A percentile compares a stretch with the other conserved stretches of the same genome.
Conservation (phyloP, 2,888 invertebrate species). For the Coleophora flavipennella region DNA sequence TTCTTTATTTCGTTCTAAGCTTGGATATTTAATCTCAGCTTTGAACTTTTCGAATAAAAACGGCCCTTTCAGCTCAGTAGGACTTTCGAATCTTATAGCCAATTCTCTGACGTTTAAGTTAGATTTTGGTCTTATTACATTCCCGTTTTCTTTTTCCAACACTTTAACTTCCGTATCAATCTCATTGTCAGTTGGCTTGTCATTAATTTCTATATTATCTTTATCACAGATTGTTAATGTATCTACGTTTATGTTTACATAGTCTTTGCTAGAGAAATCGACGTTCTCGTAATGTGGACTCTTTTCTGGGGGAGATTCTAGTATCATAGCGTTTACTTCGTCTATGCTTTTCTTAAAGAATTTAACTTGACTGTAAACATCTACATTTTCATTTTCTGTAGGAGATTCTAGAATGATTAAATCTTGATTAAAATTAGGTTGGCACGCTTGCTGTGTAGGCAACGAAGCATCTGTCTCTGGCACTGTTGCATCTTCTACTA, state of each 20-base stretch:
- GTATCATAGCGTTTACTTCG: constrained; percentile 77
- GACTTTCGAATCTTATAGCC: constrained; percentile 76
- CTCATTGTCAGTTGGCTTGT: constrained; percentile 1
- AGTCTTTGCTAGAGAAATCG: constrained; percentile 35
- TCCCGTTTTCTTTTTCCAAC: constrained; percentile 47
- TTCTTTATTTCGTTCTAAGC: constrained; percentile 43
- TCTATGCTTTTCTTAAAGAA: constrained; percentile 81
- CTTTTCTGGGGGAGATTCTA: constrained; percentile 17
- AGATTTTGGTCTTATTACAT: constrained; percentile 34
- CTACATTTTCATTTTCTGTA: constrained; percentile 43
- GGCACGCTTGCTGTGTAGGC: constrained; percentile 72
- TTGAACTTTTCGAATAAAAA: constrained; percentile 71
- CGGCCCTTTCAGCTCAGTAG: constrained; percentile 70
- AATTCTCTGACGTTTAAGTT: constrained; percentile 74
- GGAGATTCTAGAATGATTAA: constrained; percentile 71
- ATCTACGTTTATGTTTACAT: constrained; percentile 53
- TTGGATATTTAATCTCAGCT: constrained; percentile 52
- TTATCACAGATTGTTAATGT: constrained; percentile 49
- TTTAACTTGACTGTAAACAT: constrained; percentile 84
- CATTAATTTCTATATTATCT: constrained; percentile 17
- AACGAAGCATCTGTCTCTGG: constrained; percentile 70
- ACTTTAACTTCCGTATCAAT: constrained; percentile 21
- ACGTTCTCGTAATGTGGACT: constrained; percentile 41
- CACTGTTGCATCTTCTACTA: constrained; percentile 69
- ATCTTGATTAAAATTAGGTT: constrained; percentile 52